Conservation (phyloP, 2,888 invertebrate species). For the Eumacrocentrus americanus region DNA sequence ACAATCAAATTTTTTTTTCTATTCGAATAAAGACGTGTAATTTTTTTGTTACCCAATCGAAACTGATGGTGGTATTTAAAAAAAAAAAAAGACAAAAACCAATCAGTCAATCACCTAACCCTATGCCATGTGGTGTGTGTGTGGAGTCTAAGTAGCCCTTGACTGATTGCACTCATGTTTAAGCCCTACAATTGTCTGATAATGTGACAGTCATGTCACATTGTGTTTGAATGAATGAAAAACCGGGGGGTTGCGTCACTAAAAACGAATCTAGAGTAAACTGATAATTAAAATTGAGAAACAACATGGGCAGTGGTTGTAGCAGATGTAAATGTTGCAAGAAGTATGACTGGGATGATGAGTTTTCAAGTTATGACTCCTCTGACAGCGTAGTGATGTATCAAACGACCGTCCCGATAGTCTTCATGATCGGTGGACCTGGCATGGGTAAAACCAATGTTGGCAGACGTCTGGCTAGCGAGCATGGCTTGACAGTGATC, state of each 20-base stretch:
- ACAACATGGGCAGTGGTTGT: neutral
- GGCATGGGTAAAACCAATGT: conserved; percentile 39
- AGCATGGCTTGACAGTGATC: conserved; percentile 38
- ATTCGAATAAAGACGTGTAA: conserved; percentile 1
- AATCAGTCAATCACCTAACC: neutral
- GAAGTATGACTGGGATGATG: conserved; percentile 7
- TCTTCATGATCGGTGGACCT: conserved; percentile 45
- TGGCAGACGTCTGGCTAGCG: conserved; percentile 35
- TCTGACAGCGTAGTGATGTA: conserved; percentile 12
- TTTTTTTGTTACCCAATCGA: neutral
- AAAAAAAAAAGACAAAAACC: conserved; percentile 14
- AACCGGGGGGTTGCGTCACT: no score
- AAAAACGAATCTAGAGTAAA: no score
- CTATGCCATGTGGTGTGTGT: neutral
- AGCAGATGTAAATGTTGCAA: neutral
- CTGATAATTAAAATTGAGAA: no score
- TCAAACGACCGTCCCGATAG: no score
- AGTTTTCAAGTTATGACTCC: conserved; percentile 20
- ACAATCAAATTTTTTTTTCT: neutral
- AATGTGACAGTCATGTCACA: no score
- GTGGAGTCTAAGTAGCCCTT: no score
- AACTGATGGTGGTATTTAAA: neutral
- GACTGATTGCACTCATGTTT: no score
- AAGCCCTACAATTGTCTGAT: no score
- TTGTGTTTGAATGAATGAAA: no score